Base-by-base conservation (phyloP, 2,113 vertebrate species). In the Paramisgurnus dabryanus region DNA sequence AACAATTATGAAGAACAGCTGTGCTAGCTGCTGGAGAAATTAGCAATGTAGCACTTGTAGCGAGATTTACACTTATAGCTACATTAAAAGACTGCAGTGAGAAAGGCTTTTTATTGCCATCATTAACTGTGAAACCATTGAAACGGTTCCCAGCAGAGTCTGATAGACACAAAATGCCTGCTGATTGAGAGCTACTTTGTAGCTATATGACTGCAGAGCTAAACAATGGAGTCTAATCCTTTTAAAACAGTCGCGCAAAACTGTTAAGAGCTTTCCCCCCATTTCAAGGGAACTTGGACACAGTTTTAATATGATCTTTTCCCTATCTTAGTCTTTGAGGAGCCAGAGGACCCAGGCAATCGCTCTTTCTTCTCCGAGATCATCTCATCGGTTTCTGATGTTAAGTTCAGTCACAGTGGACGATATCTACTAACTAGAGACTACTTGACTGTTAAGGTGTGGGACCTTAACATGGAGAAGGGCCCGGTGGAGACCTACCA, bases 291-390 rank as follows among this genome's bases (percentile, higher is more conserved):
- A 11, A 22, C 9, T 1, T 45, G 49, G n/a, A 55, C 18, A 11
- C 10, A 5, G 53, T 58, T 50, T 69, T 41, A 50, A 41, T 61
- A 4, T 72, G 3, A 27, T n/a, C 7, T 77, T 82, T 72, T 85
- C n/a, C 73, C 64, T 11, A 57, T 3, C 22, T 49, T 70, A 93
- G 92, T 90, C 67, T 93, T 92, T 83, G 92, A 93, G 83, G 92
- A 93, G 70, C 92, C 92, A 50, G 92, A 93, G 80, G 92, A 93
- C 85, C 92, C 91, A 43, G 92, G 92, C 13, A 93, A 89, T 80
- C 87, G 92, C 11, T 93, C 92, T 18, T 93, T 93, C 84, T 93
- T 93, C 86, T 93, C 92, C 63, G 92, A 93, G 86, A 93, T 93
- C 61, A 93, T 93, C 66, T 93, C 92, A 70, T 93, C 92, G 1